Conservation (phyloP, 2,797 vertebrate species). For the Xenops minutus region DNA sequence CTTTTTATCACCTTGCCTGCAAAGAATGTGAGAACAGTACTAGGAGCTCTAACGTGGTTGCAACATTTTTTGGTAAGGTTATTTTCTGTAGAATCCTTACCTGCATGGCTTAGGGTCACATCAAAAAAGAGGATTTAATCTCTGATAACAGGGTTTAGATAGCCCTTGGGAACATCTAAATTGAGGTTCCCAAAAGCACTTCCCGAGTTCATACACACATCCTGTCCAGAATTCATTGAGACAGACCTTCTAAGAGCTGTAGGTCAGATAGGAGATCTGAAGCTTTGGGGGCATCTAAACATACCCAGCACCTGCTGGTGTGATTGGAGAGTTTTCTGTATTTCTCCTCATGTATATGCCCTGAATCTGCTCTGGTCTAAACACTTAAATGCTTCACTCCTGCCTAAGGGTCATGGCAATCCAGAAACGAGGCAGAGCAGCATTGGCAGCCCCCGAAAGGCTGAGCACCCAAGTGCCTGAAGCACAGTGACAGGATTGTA, state of each 20-base stretch:
- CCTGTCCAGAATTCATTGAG: neutral
- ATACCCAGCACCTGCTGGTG: neutral
- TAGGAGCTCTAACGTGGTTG: neutral
- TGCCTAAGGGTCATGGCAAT: accelerated
- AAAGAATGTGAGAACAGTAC: neutral
- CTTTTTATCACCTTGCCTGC: neutral
- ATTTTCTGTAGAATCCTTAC: neutral
- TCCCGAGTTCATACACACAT: accelerated
- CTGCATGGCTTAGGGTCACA: neutral
- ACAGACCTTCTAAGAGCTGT: neutral
- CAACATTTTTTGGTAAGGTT: neutral
- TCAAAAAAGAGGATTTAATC: neutral
- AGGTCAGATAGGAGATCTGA: neutral
- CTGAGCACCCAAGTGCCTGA: neutral
- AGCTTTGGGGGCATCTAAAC: neutral
- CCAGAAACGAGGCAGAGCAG: neutral
- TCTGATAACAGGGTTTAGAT: neutral
- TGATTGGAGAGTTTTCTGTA: neutral
- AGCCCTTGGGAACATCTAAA: neutral
- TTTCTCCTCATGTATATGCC: neutral
- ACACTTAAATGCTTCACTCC: neutral
- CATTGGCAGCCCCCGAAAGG: neutral
- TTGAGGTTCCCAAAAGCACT: accelerated
- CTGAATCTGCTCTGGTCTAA: neutral
- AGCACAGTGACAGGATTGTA: neutral